phyloP scores from a whole-genome alignment of 2,888 invertebrate genomes.

The Zonitis immaculata region DNA sequence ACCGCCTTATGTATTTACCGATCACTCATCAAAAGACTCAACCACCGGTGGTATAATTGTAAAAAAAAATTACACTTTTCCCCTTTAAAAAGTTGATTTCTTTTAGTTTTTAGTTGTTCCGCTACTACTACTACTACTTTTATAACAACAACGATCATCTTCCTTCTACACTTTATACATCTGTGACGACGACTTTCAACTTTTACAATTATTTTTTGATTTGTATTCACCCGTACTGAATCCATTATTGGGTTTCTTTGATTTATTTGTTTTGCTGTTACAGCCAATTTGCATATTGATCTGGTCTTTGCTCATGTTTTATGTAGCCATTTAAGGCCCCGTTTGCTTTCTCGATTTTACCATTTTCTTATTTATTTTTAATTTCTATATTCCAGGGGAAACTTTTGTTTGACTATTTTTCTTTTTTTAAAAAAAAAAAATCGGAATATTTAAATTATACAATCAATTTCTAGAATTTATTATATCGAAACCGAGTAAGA shows the following conservation, averaged over 20 bases:
- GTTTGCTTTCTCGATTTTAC: conserved; percentile 13
- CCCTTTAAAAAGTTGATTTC: too few relatives aligned
- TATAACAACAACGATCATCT: too few relatives aligned
- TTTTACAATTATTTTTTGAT: conserved; percentile 43
- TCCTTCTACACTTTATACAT: too few relatives aligned
- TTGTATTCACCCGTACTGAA: conserved; percentile 39
- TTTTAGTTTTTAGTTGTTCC: too few relatives aligned
- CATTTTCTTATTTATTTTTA: conserved; percentile 21
- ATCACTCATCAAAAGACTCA: background rate
- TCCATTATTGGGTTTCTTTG: conserved; percentile 37
- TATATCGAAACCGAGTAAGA: background rate
- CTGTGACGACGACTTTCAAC: conserved; percentile 24
- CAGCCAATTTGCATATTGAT: conserved; percentile 32
- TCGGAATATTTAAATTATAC: background rate
- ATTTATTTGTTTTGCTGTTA: conserved; percentile 35
- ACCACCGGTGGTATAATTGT: too few relatives aligned
- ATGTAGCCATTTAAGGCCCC: conserved; percentile 24
- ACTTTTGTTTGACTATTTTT: background rate
- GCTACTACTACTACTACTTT: background rate
- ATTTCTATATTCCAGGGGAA: conserved; percentile 8
- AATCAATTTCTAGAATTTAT: background rate
- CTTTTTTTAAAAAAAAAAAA: too few relatives aligned
- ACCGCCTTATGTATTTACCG: too few relatives aligned
- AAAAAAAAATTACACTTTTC: too few relatives aligned
- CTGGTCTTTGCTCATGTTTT: conserved; percentile 24